Conservation (phyloP, 2,113 vertebrate genomes). For the Syngnathus typhle region DNA sequence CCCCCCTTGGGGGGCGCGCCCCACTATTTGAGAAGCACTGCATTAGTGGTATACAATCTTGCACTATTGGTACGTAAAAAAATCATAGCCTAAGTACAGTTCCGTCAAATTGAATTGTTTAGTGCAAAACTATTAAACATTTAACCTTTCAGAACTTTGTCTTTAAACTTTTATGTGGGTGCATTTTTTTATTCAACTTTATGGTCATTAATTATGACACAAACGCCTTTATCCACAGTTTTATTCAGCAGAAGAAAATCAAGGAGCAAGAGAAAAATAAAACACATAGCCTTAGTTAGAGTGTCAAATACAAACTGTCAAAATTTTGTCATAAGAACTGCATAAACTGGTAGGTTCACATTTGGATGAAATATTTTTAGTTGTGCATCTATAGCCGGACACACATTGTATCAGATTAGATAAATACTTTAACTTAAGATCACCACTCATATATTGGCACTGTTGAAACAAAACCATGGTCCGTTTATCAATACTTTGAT, state of each 20-base stretch:
- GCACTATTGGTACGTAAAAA: too few species aligned
- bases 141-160: too few species aligned
- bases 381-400: neutral
- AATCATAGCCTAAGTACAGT: too few species aligned
- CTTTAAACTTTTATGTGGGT: too few species aligned
- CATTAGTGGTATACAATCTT: too few species aligned
- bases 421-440: neutral
- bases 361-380: slow-evolving; percentile 7
- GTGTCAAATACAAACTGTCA: slow-evolving; percentile 18
- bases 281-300: slow-evolving; percentile 16
- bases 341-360: slow-evolving; percentile 5
- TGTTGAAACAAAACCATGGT: neutral
- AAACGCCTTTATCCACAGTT: slow-evolving; percentile 11
- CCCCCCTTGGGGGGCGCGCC: too few species aligned
- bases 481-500: slow-evolving; percentile 4
- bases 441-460: slow-evolving; percentile 4
- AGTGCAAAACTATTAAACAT: too few species aligned
- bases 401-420: slow-evolving; percentile 7
- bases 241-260: slow-evolving; percentile 50
- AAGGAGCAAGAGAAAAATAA: slow-evolving; percentile 38
- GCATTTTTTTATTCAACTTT: too few species aligned
- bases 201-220: too few species aligned
- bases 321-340: neutral
- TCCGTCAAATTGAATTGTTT: too few species aligned
- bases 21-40: too few species aligned